These are phyloP conservation scores for Piezodorus guildinii DNA, from an alignment of 1,140 invertebrate species.

Conservation along the genomic window DNA sequence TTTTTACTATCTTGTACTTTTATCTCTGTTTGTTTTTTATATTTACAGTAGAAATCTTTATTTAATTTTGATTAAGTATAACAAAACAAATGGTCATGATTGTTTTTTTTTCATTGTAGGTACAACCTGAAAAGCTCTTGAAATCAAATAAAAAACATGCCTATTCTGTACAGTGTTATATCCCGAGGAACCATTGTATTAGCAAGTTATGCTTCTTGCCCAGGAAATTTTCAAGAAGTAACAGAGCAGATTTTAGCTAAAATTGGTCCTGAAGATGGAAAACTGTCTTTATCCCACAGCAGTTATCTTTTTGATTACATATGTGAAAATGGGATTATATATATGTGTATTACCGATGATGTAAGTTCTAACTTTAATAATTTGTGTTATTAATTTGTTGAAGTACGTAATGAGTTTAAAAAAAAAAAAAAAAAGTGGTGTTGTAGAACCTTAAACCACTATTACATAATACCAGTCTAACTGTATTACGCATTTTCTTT, in stretches of 20 bases:
- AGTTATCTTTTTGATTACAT: slow-evolving; percentile 88
- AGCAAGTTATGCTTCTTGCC: slow-evolving; percentile 78
- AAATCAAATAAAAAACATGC: slow-evolving; percentile 43
- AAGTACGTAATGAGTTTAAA: slow-evolving; percentile 38
- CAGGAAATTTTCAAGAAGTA: slow-evolving; percentile 87
- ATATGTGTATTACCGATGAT: slow-evolving; percentile 90
- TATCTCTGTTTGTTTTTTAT: too few species aligned
- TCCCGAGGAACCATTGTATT: slow-evolving; percentile 75
- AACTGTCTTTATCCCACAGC: slow-evolving; percentile 83
- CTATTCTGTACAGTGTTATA: slow-evolving; percentile 79
- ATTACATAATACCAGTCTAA: too few species aligned
- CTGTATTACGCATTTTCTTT: too few species aligned
- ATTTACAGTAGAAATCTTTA: too few species aligned
- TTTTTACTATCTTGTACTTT: too few species aligned
- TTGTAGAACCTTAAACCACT: too few species aligned
- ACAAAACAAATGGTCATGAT: too few species aligned
- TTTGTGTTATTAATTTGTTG: slow-evolving; percentile 31
- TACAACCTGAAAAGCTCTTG: too few species aligned
- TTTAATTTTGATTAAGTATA: too few species aligned
- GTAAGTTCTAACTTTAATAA: slow-evolving; percentile 47
- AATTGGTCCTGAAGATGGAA: slow-evolving; percentile 73
- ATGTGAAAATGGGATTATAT: slow-evolving; percentile 73
- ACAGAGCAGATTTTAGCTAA: slow-evolving; percentile 80
- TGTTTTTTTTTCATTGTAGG: too few species aligned
- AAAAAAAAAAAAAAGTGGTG: too few species aligned